phyloP scores from a whole-genome alignment of 2,888 invertebrate species.

The Drosophila multiciliata region DNA sequence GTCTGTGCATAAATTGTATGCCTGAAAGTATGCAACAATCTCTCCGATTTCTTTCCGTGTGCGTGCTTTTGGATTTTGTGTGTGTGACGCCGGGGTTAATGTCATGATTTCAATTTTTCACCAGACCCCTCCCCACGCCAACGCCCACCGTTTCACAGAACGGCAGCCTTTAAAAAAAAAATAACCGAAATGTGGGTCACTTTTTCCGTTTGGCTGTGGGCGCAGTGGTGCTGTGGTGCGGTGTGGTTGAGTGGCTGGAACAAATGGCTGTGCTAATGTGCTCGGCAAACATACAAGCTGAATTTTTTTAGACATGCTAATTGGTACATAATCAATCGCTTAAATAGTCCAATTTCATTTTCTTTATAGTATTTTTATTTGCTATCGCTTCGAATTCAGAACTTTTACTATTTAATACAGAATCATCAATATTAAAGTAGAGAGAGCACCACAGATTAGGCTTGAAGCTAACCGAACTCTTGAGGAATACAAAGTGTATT shows the following conservation, averaged over 20 bases:
- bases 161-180: conserved; percentile 14
- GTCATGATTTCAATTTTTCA: conserved; percentile 74
- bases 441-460: neutral
- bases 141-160: neutral
- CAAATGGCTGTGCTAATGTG: conserved; percentile 45
- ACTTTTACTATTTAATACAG: neutral
- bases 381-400: neutral
- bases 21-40: conserved; percentile 72
- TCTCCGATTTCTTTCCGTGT: conserved; percentile 29
- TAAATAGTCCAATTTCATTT: conserved; percentile 60
- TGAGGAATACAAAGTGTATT: neutral
- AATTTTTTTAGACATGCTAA: conserved; percentile 59
- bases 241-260: neutral
- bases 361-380: conserved; percentile 25
- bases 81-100: conserved; percentile 52
- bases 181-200: conserved; percentile 46
- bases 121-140: conserved; percentile 1
- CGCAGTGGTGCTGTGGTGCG: neutral
- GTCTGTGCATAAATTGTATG: conserved; percentile 65
- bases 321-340: conserved; percentile 54
- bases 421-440: neutral
- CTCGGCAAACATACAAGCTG: conserved; percentile 25
- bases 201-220: conserved; percentile 30
- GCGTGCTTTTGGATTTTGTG: conserved; percentile 10
- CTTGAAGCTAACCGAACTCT: neutral